These are phyloP conservation scores for Cyrtonyx montezumae DNA, from an alignment of 2,113 vertebrate genomes.

Conservation along the genomic window DNA sequence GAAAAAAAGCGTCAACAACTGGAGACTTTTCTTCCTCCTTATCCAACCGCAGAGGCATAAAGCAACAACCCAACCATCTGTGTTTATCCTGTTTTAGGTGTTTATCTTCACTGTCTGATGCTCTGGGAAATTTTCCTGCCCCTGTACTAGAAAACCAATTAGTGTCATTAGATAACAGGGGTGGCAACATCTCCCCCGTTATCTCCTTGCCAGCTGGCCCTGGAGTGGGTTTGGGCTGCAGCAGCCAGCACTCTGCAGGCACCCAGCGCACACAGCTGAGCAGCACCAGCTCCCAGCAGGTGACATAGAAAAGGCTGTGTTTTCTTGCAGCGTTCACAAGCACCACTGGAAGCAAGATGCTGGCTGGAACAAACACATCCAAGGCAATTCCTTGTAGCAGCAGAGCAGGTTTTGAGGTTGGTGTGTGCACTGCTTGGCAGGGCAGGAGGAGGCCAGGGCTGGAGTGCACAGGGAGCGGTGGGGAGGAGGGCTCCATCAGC, in stretches of 20 bases:
- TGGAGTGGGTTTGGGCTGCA: neutral
- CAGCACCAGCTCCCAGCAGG: neutral
- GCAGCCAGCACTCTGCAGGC: neutral
- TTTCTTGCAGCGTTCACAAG: neutral
- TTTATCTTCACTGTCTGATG: neutral
- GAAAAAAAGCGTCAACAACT: neutral
- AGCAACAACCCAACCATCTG: neutral
- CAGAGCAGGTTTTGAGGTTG: neutral
- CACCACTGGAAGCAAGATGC: neutral
- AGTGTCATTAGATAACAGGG: neutral
- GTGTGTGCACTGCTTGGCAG: neutral
- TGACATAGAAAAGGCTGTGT: rapidly evolving
- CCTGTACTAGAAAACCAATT: neutral
- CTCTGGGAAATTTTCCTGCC: neutral
- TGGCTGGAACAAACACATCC: neutral
- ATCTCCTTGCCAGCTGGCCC: neutral
- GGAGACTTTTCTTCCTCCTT: neutral
- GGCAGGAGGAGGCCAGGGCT: neutral
- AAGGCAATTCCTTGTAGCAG: neutral
- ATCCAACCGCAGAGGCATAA: neutral
- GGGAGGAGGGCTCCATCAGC: neutral
- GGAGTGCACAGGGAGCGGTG: neutral
- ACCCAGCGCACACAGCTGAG: rapidly evolving
- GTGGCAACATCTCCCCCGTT: neutral
- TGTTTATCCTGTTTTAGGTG: neutral